Base-by-base conservation (phyloP, 2,113 vertebrate genomes). In the Gymnarchus niloticus region DNA sequence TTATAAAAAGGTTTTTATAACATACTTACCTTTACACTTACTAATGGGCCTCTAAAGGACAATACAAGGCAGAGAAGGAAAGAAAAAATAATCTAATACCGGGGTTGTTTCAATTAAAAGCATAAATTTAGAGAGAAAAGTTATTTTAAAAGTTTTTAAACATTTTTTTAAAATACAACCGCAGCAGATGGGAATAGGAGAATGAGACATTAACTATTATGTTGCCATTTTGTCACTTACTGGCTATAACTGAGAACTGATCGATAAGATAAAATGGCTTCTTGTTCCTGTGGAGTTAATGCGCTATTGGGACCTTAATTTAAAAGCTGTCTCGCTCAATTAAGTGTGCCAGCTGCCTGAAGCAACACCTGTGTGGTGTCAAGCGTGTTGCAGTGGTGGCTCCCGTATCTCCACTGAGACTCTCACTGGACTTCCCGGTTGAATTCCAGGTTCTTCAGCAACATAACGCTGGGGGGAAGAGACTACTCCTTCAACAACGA, bases 401-500 rank as follows among this genome's bases (percentile, higher is more conserved):
- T n/a, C n/a, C n/a, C n/a, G n/a, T n/a, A n/a, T 86, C 28, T 86
- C 44, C 14, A 0, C 85, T 37, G 37, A 56, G 57, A 52, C 44
- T 3, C 73, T 73, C 84, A 28, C 59, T 85, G 87, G 44, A 9
- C 46, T 4, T 52, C 76, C 44, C 46, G 76, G 51, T 77, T 1
- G 85, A 25, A 86, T 83, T 84, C 73, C 92, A 98, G 97, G 91
- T 99, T 97, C 92, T 99, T 99, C 93, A 94, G 94, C 93, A 99
- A 98, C 91, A 97, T 99, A 92, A 96, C 97, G 0, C 96, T 98
- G 90, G 96, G 96, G 0, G 96, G 96, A 87, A 93, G 95, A 83
- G 98, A 99, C 83, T 98, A 98, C 88, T 98, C 97, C 85, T 99
- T 99, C 90, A 96, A 96, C 21, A 93, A 93, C 49, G 97, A 98